These are phyloP conservation scores for Xylophagus ater DNA, from an alignment of 2,888 invertebrate genomes.

Conservation along the genomic window DNA sequence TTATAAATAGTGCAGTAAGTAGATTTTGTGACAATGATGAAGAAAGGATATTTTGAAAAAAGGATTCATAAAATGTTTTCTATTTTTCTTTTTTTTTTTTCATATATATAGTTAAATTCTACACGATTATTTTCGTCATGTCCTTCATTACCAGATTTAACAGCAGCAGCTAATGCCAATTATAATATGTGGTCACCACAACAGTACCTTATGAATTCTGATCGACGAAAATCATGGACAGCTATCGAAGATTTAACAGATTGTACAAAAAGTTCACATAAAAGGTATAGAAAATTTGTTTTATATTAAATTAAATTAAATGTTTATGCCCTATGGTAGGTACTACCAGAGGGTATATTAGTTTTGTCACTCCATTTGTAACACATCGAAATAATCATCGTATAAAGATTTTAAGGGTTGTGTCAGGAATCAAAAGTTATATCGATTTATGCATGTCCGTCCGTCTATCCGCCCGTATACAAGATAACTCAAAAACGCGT, in stretches of 20 bases:
- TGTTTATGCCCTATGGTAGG: no score
- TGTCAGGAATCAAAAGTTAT: no score
- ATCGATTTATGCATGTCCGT: no score
- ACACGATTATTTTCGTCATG: slow-evolving; percentile 25
- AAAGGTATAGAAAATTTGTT: slow-evolving; percentile 38
- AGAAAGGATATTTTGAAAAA: not conserved
- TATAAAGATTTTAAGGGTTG: no score
- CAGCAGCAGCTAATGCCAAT: slow-evolving; percentile 21
- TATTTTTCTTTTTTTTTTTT: not conserved
- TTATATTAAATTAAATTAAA: not conserved
- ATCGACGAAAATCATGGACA: slow-evolving; percentile 72
- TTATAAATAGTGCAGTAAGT: slow-evolving; percentile 26
- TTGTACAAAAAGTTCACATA: slow-evolving; percentile 45
- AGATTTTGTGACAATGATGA: no score
- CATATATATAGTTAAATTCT: slow-evolving; percentile 21
- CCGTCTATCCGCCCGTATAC: no score
- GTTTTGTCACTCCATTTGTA: no score
- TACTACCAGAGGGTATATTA: no score
- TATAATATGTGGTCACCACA: slow-evolving; percentile 34
- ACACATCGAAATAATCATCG: no score
- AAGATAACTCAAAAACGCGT: no score
- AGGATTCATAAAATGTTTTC: not conserved
- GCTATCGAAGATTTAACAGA: slow-evolving; percentile 62
- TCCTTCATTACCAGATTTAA: slow-evolving; percentile 36
- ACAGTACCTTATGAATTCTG: slow-evolving; percentile 33